phyloP scores from a whole-genome alignment of 2,888 invertebrate species.

The Hirtodrosophila duncani region DNA sequence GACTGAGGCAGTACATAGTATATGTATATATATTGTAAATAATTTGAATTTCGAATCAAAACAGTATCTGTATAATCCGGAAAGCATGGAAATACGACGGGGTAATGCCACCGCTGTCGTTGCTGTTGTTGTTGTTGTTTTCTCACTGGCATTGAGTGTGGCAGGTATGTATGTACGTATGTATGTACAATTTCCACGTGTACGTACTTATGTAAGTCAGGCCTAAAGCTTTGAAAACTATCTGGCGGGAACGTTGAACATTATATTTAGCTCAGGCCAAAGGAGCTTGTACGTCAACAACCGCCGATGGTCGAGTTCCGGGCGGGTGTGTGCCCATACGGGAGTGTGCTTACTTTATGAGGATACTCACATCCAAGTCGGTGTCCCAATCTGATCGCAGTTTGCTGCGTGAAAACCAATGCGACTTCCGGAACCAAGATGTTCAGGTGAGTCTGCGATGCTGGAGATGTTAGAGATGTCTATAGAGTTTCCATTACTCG shows the following conservation, averaged over 20 bases:
- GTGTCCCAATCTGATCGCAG: slow-evolving; percentile 31
- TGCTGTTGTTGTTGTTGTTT: slow-evolving; percentile 23
- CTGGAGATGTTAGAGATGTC: neutral
- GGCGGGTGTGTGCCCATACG: slow-evolving; percentile 39
- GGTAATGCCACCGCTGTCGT: too few species aligned
- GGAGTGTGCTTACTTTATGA: slow-evolving; percentile 49
- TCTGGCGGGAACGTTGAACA: slow-evolving; percentile 27
- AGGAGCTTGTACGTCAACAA: slow-evolving; percentile 29
- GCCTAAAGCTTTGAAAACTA: slow-evolving; percentile 17
- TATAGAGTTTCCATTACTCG: neutral
- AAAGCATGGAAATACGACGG: slow-evolving; percentile 28
- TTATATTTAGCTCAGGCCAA: slow-evolving; percentile 26
- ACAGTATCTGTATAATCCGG: slow-evolving; percentile 28
- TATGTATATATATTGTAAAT: too few species aligned
- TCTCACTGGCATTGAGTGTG: slow-evolving; percentile 38
- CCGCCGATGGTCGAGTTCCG: slow-evolving; percentile 7
- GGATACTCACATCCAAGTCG: slow-evolving; percentile 17
- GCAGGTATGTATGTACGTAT: slow-evolving; percentile 38
- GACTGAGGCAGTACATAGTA: too few species aligned
- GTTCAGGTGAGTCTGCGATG: slow-evolving; percentile 30
- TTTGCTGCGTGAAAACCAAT: slow-evolving; percentile 48
- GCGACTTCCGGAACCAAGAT: slow-evolving; percentile 8
- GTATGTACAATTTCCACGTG: too few species aligned
- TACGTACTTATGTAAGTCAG: slow-evolving; percentile 8
- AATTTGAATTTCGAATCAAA: slow-evolving; percentile 5